phyloP scores from a whole-genome alignment of 2,888 invertebrate genomes.

The Geophilus truncorum region DNA sequence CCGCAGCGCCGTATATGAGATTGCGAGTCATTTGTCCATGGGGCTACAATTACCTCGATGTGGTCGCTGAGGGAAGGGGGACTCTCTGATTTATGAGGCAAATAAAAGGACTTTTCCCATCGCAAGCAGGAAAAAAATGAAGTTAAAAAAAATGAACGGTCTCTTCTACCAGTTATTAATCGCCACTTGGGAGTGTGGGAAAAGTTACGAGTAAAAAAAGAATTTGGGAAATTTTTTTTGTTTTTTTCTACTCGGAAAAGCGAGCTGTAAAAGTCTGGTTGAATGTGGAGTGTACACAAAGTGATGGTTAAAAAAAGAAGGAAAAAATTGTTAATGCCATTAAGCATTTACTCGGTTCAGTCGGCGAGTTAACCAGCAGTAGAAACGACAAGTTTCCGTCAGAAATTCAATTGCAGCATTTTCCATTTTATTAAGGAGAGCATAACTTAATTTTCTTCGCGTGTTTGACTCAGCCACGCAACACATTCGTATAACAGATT shows the following conservation, averaged over 20 bases:
- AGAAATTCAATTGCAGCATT: slow-evolving; percentile 13
- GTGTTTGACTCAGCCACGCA: slow-evolving; percentile 17
- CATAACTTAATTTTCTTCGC: slow-evolving; percentile 22
- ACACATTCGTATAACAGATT: slow-evolving; percentile 18
- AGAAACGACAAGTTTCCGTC: not conserved
- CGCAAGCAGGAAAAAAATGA: not conserved
- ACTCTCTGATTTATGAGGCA: slow-evolving; percentile 10
- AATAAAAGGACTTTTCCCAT: slow-evolving; percentile 24
- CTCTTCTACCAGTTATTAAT: slow-evolving; percentile 18
- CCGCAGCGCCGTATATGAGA: not conserved
- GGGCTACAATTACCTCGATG: slow-evolving; percentile 24
- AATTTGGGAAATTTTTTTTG: not conserved
- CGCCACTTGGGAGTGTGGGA: slow-evolving; percentile 18
- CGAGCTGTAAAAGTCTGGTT: not conserved
- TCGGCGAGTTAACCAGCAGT: not conserved
- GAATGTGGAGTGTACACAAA: not conserved
- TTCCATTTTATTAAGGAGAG: slow-evolving; percentile 7
- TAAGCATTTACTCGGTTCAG: not conserved
- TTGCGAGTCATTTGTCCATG: slow-evolving; percentile 27
- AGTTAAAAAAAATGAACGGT: not conserved
- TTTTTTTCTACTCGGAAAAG: not conserved
- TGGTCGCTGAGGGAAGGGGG: slow-evolving; percentile 1
- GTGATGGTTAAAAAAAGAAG: not conserved
- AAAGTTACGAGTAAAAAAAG: not conserved
- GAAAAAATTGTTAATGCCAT: not conserved